Evolutionary conservation across 2,797 vertebrate species (phyloP), one percentile per base, ranked within the genome.

Genomic region (Numenius phaeopus): DNA sequence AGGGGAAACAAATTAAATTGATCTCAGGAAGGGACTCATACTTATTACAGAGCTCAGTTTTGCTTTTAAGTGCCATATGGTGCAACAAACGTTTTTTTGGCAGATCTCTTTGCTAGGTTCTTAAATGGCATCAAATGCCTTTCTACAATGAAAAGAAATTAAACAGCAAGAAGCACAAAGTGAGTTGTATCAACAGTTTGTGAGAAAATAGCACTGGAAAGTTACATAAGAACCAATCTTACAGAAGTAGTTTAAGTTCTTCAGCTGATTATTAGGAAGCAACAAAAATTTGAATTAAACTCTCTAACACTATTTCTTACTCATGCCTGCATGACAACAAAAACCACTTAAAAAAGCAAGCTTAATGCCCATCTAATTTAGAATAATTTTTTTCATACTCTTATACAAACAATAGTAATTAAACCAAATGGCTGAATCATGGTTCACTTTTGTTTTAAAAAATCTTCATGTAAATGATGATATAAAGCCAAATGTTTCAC

Each of bases 401-500:
- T 69, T 91, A 75, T 17, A 72, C 19, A 72, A 95, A 90, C 24
- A 88, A 42, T 18, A 40, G 3, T 67, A 94, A 88, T 62, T 44
- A 84, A 86, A 70, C n/a, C 29, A 76, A 91, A 88, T 23, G 34
- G 17, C 29, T 93, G 72, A 90, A 93, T 62, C 54, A 72, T 4
- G 9, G 44, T 47, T 91, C 42, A 40, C 40, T 66, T 91, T 27
- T 18, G 17, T 22, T 92, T 67, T 6, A 37, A 82, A 90, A 92
- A 61, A 49, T n/a, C 24, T 90, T 86, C 54, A 58, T 16, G 39
- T 26, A 90, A 90, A 88, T 34, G 12, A 72, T 40, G 29, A 83
- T 14, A 91, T 34, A 84, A 95, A 97, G 85, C 47, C 50, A 91
- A 91, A 84, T 59, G 54, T 71, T 90, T 86, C 87, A 54, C 40